These are phyloP conservation scores for Myotis vivesi DNA, from an alignment of 2,797 vertebrate genomes.

Conservation along the genomic window DNA sequence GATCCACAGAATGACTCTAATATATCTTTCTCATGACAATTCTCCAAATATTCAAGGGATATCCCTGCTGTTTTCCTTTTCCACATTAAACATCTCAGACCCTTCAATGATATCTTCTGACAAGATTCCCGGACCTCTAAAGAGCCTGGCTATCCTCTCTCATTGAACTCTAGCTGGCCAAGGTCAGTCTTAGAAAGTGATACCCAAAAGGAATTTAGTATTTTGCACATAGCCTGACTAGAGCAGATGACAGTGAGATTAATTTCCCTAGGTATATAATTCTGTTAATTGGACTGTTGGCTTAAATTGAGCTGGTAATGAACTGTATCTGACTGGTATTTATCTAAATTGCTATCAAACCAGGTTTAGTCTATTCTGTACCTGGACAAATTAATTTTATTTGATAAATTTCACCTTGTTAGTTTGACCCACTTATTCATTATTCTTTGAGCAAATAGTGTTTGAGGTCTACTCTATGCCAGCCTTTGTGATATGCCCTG, in stretches of 20 bases:
- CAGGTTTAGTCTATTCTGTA: not conserved
- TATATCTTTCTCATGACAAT: not conserved
- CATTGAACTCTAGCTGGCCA: not conserved
- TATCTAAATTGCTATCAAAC: slow-evolving; percentile 53
- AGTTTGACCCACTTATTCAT: not conserved
- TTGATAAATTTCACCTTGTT: slow-evolving; percentile 45
- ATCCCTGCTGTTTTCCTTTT: slow-evolving; percentile 17
- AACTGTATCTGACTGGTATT: slow-evolving; percentile 33
- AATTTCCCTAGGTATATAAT: slow-evolving; percentile 52
- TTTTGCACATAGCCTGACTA: slow-evolving; percentile 29
- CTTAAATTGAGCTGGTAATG: slow-evolving; percentile 41
- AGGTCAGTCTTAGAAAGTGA: not conserved
- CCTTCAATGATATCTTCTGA: not conserved
- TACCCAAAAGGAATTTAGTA: not conserved
- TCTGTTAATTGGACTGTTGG: slow-evolving; percentile 45
- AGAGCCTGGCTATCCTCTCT: not conserved
- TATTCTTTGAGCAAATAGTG: slow-evolving; percentile 28
- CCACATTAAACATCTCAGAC: not conserved
- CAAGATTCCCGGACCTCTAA: not conserved
- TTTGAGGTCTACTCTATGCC: not conserved
- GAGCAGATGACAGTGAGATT: slow-evolving; percentile 1
- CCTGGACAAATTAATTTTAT: slow-evolving; percentile 48
- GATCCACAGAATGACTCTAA: not conserved
- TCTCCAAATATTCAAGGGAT: not conserved
- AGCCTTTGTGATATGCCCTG: not conserved